These are phyloP conservation scores for Oreochromis tanganicae DNA, from an alignment of 2,113 vertebrate genomes.

Conservation along the genomic window DNA sequence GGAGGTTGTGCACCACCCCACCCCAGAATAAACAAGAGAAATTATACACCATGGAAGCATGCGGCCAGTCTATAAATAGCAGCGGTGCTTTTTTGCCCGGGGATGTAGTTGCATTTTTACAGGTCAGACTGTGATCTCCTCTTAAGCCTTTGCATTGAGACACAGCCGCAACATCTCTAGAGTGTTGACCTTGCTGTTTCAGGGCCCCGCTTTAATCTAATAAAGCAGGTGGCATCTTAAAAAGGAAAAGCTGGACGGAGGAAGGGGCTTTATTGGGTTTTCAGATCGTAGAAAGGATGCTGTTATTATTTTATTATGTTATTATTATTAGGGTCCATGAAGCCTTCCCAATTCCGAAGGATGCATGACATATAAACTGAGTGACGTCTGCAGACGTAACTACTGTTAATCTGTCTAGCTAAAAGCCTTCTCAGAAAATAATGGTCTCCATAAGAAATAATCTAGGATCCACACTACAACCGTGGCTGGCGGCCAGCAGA, in stretches of 20 bases:
- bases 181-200: background rate
- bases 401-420: conserved; percentile 11
- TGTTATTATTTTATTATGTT: too few species aligned
- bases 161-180: conserved; percentile 1
- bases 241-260: background rate
- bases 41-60: conserved; percentile 61
- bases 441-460: conserved; percentile 57
- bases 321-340: background rate
- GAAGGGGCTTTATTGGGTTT: background rate
- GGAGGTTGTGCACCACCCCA: conserved; percentile 32
- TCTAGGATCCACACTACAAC: conserved; percentile 59
- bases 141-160: conserved; percentile 31
- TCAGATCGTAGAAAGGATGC: background rate
- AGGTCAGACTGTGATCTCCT: conserved; percentile 63
- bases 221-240: background rate
- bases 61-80: conserved; percentile 68
- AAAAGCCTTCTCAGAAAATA: conserved; percentile 53
- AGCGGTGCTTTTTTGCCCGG: conserved; percentile 33
- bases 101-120: conserved; percentile 67
- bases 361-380: background rate
- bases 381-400: background rate
- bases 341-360: background rate
- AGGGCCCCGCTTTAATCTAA: background rate
- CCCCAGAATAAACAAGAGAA: conserved; percentile 67
- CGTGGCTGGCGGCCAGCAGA: conserved; percentile 63